Base-by-base conservation (phyloP, 2,113 vertebrate genomes). In the Aldabrachelys gigantea region DNA sequence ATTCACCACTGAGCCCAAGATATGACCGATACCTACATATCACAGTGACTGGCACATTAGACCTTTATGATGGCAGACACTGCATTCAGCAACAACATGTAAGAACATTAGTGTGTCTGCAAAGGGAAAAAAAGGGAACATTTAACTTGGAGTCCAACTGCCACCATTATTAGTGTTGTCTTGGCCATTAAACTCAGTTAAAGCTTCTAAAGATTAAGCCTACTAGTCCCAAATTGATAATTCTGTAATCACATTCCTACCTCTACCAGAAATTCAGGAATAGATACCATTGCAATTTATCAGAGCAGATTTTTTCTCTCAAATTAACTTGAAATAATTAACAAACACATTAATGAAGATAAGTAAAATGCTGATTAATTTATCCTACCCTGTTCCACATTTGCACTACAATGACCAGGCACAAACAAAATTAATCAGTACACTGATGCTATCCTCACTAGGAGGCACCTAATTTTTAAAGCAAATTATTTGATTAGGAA, bases 361-460 rank as follows among this genome's bases (percentile, higher is more conserved):
- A n/a, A 69, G 4, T n/a, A 69, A 84, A 78, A 78, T 56, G 19
- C n/a, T 69, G 47, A 52, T 65, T 0, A 0, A 44, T 25, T 3
- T 8, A 86, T 13, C 65, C 10, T 4, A 38, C 41, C 41, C 22
- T 38, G 31, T 47, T 80, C 52, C 31, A 75, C 56, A 85, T 54
- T 35, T 8, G 1, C 27, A 76, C 56, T 21, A 27, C 17, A 56
- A 6, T 12, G 84, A 31, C 22, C 54, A 76, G 0, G 0, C 29
- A 76, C 54, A 52, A 62, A 8, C 12, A n/a, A 85, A 49, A 49
- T 16, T 6, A 79, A 41, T 27, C 1, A 52, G 21, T 3, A 13
- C 49, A 19, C n/a, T 16, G 79, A 90, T 21, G 27, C 27, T 12
- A n/a, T 72, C 65, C 10, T 44, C 35, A 7, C 17, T 25, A 79